These are phyloP conservation scores for Hippoglossus hippoglossus DNA, from an alignment of 2,797 vertebrate species.

Conservation along the genomic window DNA sequence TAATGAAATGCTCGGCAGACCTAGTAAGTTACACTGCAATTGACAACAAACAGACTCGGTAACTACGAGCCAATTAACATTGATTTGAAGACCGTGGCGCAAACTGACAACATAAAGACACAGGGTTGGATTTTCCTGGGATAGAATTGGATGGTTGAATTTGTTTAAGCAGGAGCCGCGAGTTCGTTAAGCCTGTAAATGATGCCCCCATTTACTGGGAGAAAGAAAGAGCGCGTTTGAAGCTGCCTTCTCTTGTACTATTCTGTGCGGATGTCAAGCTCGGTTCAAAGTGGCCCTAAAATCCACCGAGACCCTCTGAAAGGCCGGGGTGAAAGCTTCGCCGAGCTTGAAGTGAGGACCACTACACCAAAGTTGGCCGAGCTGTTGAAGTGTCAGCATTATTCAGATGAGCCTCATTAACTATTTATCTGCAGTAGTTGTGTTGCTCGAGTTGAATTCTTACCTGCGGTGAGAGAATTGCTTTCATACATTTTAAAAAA, in stretches of 20 bases:
- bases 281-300: conserved; percentile 56
- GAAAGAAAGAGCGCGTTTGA: conserved; percentile 42
- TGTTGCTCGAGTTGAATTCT: not conserved
- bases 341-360: conserved; percentile 14
- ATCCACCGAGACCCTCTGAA: conserved; percentile 52
- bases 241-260: conserved; percentile 39
- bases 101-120: conserved; percentile 3
- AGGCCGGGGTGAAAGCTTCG: conserved; percentile 45
- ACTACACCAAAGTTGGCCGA: conserved; percentile 6
- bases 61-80: conserved; percentile 54
- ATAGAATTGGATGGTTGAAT: conserved; percentile 5
- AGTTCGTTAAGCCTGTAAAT: conserved; percentile 22
- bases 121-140: not conserved
- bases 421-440: not conserved
- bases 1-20: conserved; percentile 46
- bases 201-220: conserved; percentile 41
- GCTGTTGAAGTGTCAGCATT: conserved; percentile 14
- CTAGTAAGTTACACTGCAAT: conserved; percentile 42
- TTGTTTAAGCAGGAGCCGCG: conserved; percentile 12
- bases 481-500: not conserved
- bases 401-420: conserved; percentile 37
- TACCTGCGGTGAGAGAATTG: not conserved
- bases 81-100: conserved; percentile 24
- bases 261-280: conserved; percentile 49
- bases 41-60: conserved; percentile 63